Conservation (phyloP, 2,113 vertebrate genomes). For the Psittacara wagleri region DNA sequence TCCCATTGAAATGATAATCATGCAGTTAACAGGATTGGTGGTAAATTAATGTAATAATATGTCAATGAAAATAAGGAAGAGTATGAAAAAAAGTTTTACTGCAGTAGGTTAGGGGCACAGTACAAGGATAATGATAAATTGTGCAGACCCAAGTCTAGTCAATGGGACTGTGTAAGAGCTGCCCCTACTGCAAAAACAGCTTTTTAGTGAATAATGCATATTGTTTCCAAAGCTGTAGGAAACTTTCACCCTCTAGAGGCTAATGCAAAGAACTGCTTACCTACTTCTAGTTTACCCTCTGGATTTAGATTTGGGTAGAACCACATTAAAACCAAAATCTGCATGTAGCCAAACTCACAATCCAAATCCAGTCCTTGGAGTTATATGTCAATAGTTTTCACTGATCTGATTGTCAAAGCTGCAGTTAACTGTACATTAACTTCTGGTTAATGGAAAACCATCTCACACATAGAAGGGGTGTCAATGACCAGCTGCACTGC, state of each 20-base stretch:
- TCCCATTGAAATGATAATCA: background rate
- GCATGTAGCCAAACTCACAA: background rate
- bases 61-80: background rate
- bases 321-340: background rate
- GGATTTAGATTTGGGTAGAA: background rate
- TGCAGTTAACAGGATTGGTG: background rate
- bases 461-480: background rate
- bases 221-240: background rate
- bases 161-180: background rate
- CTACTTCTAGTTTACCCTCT: background rate
- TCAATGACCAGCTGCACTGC: background rate
- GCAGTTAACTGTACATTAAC: background rate
- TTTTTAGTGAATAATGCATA: background rate
- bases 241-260: background rate
- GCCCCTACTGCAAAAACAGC: background rate
- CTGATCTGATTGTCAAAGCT: background rate
- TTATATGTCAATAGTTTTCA: background rate
- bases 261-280: background rate
- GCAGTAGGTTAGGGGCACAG: background rate
- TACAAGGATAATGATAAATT: background rate
- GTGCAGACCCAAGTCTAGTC: background rate
- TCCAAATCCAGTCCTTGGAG: background rate
- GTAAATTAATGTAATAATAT: background rate
- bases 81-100: background rate
- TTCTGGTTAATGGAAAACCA: background rate